Base-by-base conservation (phyloP, 2,888 invertebrate genomes). In the Drosophila dives region DNA sequence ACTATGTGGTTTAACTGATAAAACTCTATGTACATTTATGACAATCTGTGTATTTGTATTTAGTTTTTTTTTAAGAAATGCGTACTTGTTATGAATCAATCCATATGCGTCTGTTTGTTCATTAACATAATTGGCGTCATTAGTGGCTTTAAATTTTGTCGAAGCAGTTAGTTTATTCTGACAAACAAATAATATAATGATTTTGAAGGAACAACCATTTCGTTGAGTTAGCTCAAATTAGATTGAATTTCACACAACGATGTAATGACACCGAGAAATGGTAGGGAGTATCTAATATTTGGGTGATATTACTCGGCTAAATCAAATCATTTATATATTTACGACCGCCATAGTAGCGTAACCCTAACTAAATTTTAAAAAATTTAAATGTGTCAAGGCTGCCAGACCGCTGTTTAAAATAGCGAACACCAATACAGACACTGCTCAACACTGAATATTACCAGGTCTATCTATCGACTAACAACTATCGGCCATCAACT, bases 351-450 rank as follows among this genome's bases (percentile, higher is more conserved):
- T 17, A 15, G 23, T 20, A 48, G 10, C 7, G 17, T 38, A 34
- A 48, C 6, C 11, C 6, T 23, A 23, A 33, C 7, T 12, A 34
- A n/a, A 7, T 33, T 55, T 17, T 5, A 65, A 65, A 23, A 48
- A 23, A 10, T 15, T 11, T 1, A 6, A 26, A 15, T 11, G 1
- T 0, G 7, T 0, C 1, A 20, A 2, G 7, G 70, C 0, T 77
- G 77, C 77, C 74, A 53, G 65, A 71, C 26, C 32, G 2, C 5
- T 29, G 29, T 29, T n/a, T 29, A 23, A n/a, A n/a, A 7, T 55
- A n/a, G 7, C 12, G 38, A 42, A 12, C 36, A 26, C 4, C 8
- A 17, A 2, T 8, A 10, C 3, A 1, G 7, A 40, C 4, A n/a
- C 26, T 75, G 12, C 11, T 6, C 51, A 61, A 33, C 59, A 66